phyloP scores from a whole-genome alignment of 1,140 invertebrate species.

The Drosophila elegans region DNA sequence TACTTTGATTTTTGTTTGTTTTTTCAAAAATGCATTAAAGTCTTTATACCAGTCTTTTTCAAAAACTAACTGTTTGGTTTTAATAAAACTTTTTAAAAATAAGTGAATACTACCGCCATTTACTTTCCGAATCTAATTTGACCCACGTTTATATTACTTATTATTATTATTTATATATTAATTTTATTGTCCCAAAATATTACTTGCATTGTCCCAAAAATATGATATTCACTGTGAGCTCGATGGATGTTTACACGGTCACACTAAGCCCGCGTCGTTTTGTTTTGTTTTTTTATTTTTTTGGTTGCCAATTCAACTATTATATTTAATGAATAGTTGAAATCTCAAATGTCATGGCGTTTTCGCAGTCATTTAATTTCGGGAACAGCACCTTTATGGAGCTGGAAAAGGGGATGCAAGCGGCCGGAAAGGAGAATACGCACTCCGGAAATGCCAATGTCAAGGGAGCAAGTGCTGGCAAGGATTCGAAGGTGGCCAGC shows the following conservation, averaged over 20 bases:
- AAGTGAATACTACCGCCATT: no score
- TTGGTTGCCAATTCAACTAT: background rate
- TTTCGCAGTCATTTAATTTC: constrained; percentile 77
- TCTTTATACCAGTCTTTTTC: no score
- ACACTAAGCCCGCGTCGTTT: constrained; percentile 11
- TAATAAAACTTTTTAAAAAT: no score
- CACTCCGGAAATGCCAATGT: constrained; percentile 30
- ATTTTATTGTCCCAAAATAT: background rate
- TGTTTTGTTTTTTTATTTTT: constrained; percentile 14
- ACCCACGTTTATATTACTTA: no score
- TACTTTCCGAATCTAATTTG: no score
- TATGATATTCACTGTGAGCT: no score
- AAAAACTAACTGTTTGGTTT: no score
- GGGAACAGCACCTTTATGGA: constrained; percentile 76
- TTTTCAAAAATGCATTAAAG: no score
- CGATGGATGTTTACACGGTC: background rate
- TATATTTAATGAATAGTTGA: constrained; percentile 2
- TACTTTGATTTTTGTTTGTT: no score
- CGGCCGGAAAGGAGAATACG: constrained; percentile 18
- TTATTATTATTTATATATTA: no score
- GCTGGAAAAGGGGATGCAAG: constrained; percentile 57
- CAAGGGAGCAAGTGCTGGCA: constrained; percentile 4
- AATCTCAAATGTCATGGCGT: constrained; percentile 49
- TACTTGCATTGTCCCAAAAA: constrained; percentile 5
- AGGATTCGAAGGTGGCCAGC: constrained; percentile 9